phyloP scores from a whole-genome alignment of 2,113 vertebrate genomes.

The Asarcornis scutulata region DNA sequence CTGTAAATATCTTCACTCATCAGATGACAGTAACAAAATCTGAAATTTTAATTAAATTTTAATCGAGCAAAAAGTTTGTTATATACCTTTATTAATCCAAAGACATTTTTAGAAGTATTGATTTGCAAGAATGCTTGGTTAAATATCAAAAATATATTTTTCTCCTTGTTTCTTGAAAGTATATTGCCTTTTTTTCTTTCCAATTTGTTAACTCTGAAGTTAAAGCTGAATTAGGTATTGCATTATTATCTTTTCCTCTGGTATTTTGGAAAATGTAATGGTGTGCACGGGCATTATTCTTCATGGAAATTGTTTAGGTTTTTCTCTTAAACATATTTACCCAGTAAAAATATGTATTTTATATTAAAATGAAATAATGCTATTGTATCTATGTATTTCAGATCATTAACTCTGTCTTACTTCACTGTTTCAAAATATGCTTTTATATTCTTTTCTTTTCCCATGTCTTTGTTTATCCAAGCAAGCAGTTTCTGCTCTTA shows the following conservation, averaged over 20 bases:
- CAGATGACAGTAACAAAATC: not conserved
- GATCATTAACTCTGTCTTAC: not conserved
- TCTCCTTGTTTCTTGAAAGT: not conserved
- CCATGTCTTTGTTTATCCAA: not conserved
- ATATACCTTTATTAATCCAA: not conserved
- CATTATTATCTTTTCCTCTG: not conserved
- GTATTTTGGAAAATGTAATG: not conserved
- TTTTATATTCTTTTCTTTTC: not conserved
- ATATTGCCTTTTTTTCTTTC: fast-evolving
- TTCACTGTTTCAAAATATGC: not conserved
- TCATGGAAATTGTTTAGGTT: not conserved
- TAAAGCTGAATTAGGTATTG: not conserved
- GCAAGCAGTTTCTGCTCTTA: not conserved
- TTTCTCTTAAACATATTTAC: not conserved
- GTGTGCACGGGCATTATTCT: not conserved
- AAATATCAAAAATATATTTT: not conserved
- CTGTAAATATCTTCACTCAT: not conserved
- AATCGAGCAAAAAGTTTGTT: not conserved
- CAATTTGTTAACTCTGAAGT: not conserved
- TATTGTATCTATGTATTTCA: not conserved
- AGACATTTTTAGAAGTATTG: not conserved
- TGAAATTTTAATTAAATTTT: not conserved
- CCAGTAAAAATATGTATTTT: not conserved
- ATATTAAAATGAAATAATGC: not conserved
- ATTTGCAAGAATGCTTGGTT: not conserved